Evolutionary conservation across 2,113 vertebrate genomes (phyloP).

Genomic region (Cinclus mexicanus): DNA sequence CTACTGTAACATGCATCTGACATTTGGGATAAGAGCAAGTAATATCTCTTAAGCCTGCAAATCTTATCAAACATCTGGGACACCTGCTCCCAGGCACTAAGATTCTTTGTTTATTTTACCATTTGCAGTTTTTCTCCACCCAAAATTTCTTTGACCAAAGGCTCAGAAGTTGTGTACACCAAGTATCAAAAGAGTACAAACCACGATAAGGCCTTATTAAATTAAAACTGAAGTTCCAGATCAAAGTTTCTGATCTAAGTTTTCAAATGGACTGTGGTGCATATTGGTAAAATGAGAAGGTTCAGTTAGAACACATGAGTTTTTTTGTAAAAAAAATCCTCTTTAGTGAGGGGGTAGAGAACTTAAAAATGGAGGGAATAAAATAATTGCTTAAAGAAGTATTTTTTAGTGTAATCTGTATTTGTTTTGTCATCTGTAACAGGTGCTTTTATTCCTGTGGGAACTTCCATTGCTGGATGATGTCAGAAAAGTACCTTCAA

Average conservation of each 20-base stretch:
- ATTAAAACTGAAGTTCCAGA: not conserved
- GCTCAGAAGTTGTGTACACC: not conserved
- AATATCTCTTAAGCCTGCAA: not conserved
- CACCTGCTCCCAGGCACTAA: not conserved
- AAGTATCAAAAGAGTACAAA: not conserved
- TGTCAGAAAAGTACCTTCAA: not conserved
- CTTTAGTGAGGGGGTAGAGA: not conserved
- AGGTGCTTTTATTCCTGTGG: not conserved
- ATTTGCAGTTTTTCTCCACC: not conserved
- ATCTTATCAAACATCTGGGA: not conserved
- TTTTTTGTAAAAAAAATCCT: not conserved
- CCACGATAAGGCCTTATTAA: rapidly evolving
- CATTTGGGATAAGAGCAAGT: not conserved
- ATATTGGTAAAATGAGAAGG: not conserved
- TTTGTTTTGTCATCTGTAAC: not conserved
- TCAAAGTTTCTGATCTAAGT: not conserved
- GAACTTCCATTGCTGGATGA: not conserved
- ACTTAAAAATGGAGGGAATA: not conserved
- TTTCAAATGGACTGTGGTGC: not conserved
- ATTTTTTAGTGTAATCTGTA: not conserved
- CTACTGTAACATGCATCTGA: not conserved
- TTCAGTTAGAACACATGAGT: not conserved
- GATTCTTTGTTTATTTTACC: not conserved
- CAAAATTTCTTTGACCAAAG: not conserved
- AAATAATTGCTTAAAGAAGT: not conserved